These are phyloP conservation scores for Phortica okadai DNA, from an alignment of 2,888 invertebrate species.

Conservation along the genomic window DNA sequence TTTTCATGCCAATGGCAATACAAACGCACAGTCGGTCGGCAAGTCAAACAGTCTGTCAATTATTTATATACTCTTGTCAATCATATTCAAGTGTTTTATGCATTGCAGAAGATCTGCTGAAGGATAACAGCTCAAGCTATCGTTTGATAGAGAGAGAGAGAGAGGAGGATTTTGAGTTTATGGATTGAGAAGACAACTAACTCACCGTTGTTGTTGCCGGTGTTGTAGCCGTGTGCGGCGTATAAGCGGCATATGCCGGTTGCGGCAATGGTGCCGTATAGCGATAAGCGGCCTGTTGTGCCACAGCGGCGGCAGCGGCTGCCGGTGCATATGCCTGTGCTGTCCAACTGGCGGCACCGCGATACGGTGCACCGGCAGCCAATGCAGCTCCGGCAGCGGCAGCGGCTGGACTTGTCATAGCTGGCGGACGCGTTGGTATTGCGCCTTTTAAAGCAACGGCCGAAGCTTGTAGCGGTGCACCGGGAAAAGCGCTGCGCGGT, in stretches of 20 bases:
- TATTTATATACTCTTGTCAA: no score
- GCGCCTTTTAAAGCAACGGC: constrained; percentile 76
- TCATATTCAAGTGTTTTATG: neutral
- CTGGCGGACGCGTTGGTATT: constrained; percentile 74
- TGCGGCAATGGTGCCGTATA: constrained; percentile 76
- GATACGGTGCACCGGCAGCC: constrained; percentile 75
- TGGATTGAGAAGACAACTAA: constrained; percentile 39
- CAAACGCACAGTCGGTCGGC: no score
- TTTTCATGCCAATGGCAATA: no score
- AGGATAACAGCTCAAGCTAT: no score
- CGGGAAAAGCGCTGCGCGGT: constrained; percentile 75
- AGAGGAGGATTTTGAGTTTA: constrained; percentile 4
- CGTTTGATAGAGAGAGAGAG: neutral
- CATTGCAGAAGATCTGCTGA: neutral
- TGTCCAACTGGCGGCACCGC: constrained; percentile 76
- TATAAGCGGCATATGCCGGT: constrained; percentile 76
- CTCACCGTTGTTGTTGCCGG: constrained; percentile 76
- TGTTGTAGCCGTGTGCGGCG: constrained; percentile 76
- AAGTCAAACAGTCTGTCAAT: no score
- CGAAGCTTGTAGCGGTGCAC: constrained; percentile 76
- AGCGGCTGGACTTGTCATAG: constrained; percentile 77
- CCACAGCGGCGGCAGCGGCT: constrained; percentile 74
- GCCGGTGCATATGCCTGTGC: constrained; percentile 76
- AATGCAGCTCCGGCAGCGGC: constrained; percentile 76
- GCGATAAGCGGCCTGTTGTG: constrained; percentile 75